Base-by-base conservation (phyloP, 2,888 invertebrate species). In the Parascotia fuliginaria region DNA sequence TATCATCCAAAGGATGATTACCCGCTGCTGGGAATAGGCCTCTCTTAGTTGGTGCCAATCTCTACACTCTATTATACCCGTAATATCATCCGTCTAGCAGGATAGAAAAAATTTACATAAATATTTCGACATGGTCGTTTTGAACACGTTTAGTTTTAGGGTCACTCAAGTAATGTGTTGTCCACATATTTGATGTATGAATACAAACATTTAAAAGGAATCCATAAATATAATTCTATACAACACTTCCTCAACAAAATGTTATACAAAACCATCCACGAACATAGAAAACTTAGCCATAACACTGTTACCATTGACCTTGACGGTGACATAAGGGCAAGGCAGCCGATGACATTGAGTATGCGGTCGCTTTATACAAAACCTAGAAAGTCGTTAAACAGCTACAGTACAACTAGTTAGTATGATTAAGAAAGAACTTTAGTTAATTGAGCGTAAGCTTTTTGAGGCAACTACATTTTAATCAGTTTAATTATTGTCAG, bases 321-420 rank as follows among this genome's bases (percentile, higher is more conserved):
- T 55, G 51, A 29, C 34, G 24, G 16, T 29, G 51, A 49, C 53
- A 48, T 47, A 58, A 53, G 42, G 55, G 50, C 55, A 49, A 48
- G 44, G 37, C 67, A 59, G 42, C 51, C 53, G 47, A 57, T 66
- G 73, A 70, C 78, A 76, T 71, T 77, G 75, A 72, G 63, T 76
- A 77, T 75, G 70, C 77, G 78, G 77, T 72, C 72, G 65, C 61
- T 57, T 54, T 55, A 62, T 60, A 69, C 57, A 70, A 73, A 76
- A 75, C 70, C 72, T 60, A 73, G 73, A 76, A 75, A 68, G 69
- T 57, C 58, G 53, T 61, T 55, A 36, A 43, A 60, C 46, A 41
- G 41, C 46, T 60, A 54, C 39, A 11, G 38, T 38, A 49, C 15
- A 48, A 67, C 65, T 40, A 33, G 60, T 60, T 60, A 38, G 41